Percentiles rank a stretch among this genome's conserved stretches.
Evolutionary conservation across 2,888 invertebrate species (phyloP).

Genomic region (Agelastica alni): DNA sequence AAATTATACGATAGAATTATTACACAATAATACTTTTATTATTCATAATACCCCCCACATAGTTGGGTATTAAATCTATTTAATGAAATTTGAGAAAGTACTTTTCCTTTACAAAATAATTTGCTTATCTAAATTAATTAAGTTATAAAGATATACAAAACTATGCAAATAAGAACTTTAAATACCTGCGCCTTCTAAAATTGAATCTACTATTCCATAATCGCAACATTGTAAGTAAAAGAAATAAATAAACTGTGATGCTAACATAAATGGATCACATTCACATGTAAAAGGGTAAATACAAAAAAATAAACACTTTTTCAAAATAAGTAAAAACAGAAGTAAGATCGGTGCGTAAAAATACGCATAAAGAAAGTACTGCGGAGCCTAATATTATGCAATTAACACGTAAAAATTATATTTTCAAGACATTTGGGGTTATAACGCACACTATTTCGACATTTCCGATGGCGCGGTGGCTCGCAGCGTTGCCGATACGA

Average conservation of each 20-base stretch:
- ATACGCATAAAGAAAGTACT: slow-evolving; percentile 5
- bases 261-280: slow-evolving; percentile 1
- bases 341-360: background rate
- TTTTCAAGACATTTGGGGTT: slow-evolving; percentile 20
- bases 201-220: slow-evolving; percentile 47
- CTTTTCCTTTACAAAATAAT: background rate
- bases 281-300: background rate
- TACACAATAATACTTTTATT: too few species aligned
- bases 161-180: too few species aligned
- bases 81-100: too few species aligned
- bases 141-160: too few species aligned
- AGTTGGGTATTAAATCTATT: too few species aligned
- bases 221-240: slow-evolving; percentile 44
- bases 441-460: slow-evolving; percentile 14
- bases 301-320: slow-evolving; percentile 1
- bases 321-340: background rate
- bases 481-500: slow-evolving; percentile 1
- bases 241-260: slow-evolving; percentile 6
- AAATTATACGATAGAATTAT: too few species aligned
- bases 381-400: background rate
- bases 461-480: slow-evolving; percentile 9
- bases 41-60: too few species aligned
- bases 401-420: slow-evolving; percentile 1
- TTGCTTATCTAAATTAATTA: background rate
- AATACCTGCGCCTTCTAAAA: slow-evolving; percentile 51